Base-by-base conservation (phyloP, 2,888 invertebrate genomes). In the Philaethria dido region DNA sequence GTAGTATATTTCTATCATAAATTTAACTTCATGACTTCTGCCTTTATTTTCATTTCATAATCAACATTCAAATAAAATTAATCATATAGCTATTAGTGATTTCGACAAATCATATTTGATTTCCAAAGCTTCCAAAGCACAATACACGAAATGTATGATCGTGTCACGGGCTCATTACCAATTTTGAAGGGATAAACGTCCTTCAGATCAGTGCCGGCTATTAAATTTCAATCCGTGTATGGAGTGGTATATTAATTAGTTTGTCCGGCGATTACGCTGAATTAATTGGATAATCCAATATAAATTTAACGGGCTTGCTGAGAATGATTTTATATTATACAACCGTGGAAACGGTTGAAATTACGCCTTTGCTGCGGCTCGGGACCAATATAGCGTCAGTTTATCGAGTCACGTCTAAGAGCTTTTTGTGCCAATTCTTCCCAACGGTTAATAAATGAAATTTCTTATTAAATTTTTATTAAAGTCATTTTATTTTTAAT, bases 281-380 rank as follows among this genome's bases (percentile, higher is more conserved):
- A 88, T 89, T 90, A 87, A 89, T 89, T 83, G 84, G 80, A 81
- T 89, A 86, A 89, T 89, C 86, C 86, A 82, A 87, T 87, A 85
- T 82, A 83, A 83, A 84, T 86, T 86, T 81, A 85, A 84, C 80
- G 80, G 77, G 76, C 62, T 60, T 64, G 68, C 52, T 60, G 70
- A 60, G 62, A 70, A 57, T 73, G 73, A 72, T 74, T 77, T 69
- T 69, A 68, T 69, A 71, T 68, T 69, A 69, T 73, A 71, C 72
- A 68, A 72, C 67, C 69, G 69, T 69, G 72, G 62, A 73, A 73
- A 72, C 72, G 63, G 63, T 69, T 33, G 63, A 54, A 59, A 71
- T 69, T 70, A 62, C 71, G 54, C 71, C 69, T 69, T 66, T 69
- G 69, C 70, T 69, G 68, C 69, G 62, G 62, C 48, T 57, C n/a